A percentile compares a stretch with the other conserved stretches of the same genome.
phyloP scores from a whole-genome alignment of 2,113 vertebrate genomes.

The Melospiza melodia region DNA sequence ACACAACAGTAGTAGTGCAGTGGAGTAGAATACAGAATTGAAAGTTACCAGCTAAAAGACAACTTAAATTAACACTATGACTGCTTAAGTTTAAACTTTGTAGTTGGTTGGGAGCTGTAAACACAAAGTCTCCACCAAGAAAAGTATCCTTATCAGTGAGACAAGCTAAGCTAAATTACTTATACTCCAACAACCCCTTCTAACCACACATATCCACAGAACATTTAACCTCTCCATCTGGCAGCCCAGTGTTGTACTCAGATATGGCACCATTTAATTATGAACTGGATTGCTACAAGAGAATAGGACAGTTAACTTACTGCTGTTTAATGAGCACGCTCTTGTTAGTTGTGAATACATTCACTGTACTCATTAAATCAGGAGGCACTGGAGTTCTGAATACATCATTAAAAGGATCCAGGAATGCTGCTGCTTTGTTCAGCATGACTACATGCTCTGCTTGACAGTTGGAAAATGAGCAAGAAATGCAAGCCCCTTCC shows the following conservation, averaged over 20 bases:
- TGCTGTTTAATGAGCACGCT: slow-evolving; percentile 48
- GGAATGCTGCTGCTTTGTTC: slow-evolving; percentile 37
- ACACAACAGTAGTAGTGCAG: background rate
- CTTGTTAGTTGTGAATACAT: slow-evolving; percentile 58
- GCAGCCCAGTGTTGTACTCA: background rate
- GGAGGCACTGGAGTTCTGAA: slow-evolving; percentile 43
- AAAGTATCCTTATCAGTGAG: background rate
- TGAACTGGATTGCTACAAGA: slow-evolving; percentile 18
- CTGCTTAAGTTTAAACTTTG: background rate
- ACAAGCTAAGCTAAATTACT: slow-evolving; percentile 61
- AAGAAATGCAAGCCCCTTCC: background rate
- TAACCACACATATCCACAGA: background rate
- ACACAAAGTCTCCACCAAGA: background rate
- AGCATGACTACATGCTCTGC: background rate
- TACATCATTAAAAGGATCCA: slow-evolving; percentile 62
- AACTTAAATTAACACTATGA: background rate
- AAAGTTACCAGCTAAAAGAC: background rate
- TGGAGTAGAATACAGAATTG: background rate
- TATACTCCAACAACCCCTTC: slow-evolving; percentile 16
- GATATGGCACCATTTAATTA: slow-evolving; percentile 69
- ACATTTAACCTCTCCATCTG: background rate
- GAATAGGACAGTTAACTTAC: slow-evolving; percentile 65
- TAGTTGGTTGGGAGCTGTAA: background rate
- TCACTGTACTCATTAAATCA: slow-evolving; percentile 58
- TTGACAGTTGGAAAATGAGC: background rate